Percentiles rank a stretch among this genome's conserved stretches.
These are phyloP conservation scores for Phoebastria nigripes DNA, from an alignment of 2,797 vertebrate genomes.

Conservation along the genomic window DNA sequence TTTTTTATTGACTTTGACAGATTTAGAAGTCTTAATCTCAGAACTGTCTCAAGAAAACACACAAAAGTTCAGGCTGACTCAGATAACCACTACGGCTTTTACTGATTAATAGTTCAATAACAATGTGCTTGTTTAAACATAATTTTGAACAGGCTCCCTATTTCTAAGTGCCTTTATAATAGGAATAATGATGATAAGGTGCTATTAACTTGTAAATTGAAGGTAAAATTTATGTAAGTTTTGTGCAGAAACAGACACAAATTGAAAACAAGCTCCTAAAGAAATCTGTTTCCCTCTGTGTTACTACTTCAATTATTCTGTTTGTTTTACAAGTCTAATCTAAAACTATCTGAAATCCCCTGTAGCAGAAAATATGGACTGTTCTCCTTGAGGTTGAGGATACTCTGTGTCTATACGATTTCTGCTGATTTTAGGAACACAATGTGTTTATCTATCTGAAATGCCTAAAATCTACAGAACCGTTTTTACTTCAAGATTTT, in stretches of 20 bases:
- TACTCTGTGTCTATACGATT: background rate
- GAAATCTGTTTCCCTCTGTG: background rate
- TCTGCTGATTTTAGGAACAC: background rate
- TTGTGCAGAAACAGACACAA: background rate
- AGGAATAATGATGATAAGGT: background rate
- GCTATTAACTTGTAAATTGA: background rate
- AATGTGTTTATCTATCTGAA: background rate
- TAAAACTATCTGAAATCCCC: background rate
- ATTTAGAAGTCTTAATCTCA: conserved; percentile 40
- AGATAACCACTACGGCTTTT: background rate
- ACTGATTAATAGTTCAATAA: conserved; percentile 38
- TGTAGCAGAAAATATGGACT: background rate
- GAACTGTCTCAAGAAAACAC: conserved; percentile 31
- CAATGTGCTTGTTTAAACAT: conserved; percentile 10
- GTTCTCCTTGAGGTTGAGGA: background rate
- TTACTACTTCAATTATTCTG: background rate
- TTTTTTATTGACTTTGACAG: conserved; percentile 24
- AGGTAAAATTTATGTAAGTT: background rate
- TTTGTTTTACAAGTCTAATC: background rate
- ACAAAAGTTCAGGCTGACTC: conserved; percentile 47
- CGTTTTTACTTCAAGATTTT: background rate
- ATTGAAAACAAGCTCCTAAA: background rate
- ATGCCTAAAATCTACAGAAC: background rate
- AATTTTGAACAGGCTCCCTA: background rate
- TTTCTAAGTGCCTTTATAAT: background rate